Conservation (phyloP, 2,888 invertebrate species). For the Plemyria rubiginata region DNA sequence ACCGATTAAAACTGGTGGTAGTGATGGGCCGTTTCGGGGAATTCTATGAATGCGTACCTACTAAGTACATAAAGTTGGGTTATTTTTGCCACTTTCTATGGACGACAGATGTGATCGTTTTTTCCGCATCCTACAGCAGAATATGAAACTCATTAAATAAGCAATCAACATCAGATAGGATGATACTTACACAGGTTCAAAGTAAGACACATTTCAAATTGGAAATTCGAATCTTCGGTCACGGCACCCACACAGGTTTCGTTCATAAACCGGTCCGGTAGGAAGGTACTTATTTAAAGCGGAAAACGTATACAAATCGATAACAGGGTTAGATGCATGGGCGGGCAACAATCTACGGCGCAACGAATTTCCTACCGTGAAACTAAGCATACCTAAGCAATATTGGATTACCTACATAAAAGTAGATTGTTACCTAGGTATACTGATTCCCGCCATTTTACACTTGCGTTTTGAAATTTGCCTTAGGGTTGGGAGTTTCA, state of each 20-base stretch:
- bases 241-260: slow-evolving; percentile 70
- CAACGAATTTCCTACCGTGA: slow-evolving; percentile 50
- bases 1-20: too few species aligned
- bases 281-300: slow-evolving; percentile 74
- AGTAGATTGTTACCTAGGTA: too few species aligned
- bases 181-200: slow-evolving; percentile 19
- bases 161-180: slow-evolving; percentile 55
- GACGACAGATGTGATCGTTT: slow-evolving; percentile 42
- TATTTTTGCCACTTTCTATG: slow-evolving; percentile 10
- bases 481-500: slow-evolving; percentile 46
- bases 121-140: slow-evolving; percentile 41
- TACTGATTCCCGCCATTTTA: slow-evolving; percentile 69
- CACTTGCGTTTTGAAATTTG: slow-evolving; percentile 44
- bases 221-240: slow-evolving; percentile 65
- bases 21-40: too few species aligned
- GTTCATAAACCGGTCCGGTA: slow-evolving; percentile 72
- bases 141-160: slow-evolving; percentile 55
- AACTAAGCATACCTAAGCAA: slow-evolving; percentile 48
- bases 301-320: slow-evolving; percentile 81
- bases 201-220: slow-evolving; percentile 58
- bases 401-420: slow-evolving; percentile 39
- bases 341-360: slow-evolving; percentile 33
- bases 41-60: background rate
- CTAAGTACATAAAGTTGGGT: background rate
- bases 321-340: slow-evolving; percentile 62